These are phyloP conservation scores for Tolypeutes matacus DNA, from an alignment of 2,797 vertebrate genomes.

Conservation along the genomic window DNA sequence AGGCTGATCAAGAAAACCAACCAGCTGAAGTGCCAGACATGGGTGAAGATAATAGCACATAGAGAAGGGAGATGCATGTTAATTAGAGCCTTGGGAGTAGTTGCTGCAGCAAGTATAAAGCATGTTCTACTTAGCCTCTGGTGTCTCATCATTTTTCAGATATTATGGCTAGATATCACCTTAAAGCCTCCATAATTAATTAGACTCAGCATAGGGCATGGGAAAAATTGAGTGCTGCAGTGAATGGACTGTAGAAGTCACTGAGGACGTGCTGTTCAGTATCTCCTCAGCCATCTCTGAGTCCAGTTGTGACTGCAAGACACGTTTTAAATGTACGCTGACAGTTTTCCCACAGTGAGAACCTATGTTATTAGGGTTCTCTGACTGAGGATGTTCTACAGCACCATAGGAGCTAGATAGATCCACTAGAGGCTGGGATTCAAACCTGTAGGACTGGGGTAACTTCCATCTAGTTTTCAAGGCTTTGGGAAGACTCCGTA, in stretches of 20 bases:
- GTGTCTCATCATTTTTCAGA: neutral
- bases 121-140: neutral
- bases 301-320: neutral
- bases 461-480: accelerated
- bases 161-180: neutral
- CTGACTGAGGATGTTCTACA: neutral
- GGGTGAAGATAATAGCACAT: accelerated
- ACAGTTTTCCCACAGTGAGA: neutral
- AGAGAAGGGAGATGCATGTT: neutral
- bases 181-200: neutral
- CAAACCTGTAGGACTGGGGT: neutral
- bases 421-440: neutral
- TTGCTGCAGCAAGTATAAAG: neutral
- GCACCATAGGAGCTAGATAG: neutral
- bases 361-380: neutral
- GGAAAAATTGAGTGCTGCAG: neutral
- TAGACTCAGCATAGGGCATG: neutral
- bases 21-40: neutral
- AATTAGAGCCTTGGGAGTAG: neutral
- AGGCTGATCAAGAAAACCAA: neutral
- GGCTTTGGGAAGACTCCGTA: neutral
- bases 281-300: neutral
- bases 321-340: neutral
- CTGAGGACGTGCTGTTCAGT: no score
- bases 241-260: neutral